These are phyloP conservation scores for Mormyrops boulengeri DNA, from an alignment of 2,797 vertebrate genomes.

Conservation along the genomic window DNA sequence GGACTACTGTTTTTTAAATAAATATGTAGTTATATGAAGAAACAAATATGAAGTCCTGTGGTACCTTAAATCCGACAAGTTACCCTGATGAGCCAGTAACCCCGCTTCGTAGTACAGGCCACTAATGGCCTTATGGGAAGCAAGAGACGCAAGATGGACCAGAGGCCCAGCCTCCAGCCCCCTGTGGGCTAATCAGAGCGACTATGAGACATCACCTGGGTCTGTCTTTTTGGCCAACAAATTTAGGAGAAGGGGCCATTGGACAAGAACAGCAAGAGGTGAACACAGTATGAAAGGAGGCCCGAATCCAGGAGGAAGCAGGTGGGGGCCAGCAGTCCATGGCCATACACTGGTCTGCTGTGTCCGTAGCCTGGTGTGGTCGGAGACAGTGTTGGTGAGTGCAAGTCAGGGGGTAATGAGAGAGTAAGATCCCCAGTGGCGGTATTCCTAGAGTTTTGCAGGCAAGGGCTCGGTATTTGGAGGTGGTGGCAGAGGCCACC, in stretches of 20 bases:
- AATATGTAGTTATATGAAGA: too few relatives aligned
- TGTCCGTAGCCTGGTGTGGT: neutral
- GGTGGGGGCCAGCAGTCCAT: constrained; percentile 41
- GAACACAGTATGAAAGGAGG: constrained; percentile 59
- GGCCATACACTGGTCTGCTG: too few relatives aligned
- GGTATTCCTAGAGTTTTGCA: neutral
- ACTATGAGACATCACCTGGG: neutral
- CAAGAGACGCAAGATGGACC: constrained; percentile 56
- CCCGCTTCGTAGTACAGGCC: too few relatives aligned
- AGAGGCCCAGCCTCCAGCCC: constrained; percentile 33
- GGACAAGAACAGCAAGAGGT: constrained; percentile 53
- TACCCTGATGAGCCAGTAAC: too few relatives aligned
- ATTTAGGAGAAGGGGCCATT: constrained; percentile 49
- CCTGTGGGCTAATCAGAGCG: neutral
- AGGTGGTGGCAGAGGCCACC: constrained; percentile 59
- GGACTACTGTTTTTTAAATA: too few relatives aligned
- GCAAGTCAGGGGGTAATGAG: neutral
- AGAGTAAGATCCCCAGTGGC: neutral
- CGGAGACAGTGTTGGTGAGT: neutral
- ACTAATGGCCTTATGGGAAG: constrained; percentile 48
- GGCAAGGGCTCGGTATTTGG: constrained; percentile 17
- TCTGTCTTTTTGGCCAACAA: constrained; percentile 54
- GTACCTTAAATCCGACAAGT: too few relatives aligned
- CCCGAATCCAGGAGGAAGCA: constrained; percentile 58
- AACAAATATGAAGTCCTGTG: too few relatives aligned